These are phyloP conservation scores for Oostethus manadensis DNA, from an alignment of 2,113 vertebrate genomes.

Conservation along the genomic window DNA sequence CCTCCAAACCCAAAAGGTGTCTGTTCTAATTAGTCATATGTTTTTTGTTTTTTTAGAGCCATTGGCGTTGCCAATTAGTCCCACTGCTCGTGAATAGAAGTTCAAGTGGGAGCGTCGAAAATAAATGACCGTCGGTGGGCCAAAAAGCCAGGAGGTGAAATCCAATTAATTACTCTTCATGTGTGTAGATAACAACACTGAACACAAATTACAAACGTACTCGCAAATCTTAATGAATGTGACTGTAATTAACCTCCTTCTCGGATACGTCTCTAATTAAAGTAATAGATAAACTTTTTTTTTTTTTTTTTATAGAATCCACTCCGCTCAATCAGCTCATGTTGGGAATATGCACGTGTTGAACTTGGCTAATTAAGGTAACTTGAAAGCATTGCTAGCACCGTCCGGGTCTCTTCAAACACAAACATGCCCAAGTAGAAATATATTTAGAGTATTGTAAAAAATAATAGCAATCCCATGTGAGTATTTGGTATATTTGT, in stretches of 20 bases:
- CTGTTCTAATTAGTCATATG: conserved; percentile 51
- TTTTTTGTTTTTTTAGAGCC: conserved; percentile 27
- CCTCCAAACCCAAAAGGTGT: conserved; percentile 22
- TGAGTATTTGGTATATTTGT: too few species aligned
- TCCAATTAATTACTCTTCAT: conserved; percentile 49
- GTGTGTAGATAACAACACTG: conserved; percentile 27
- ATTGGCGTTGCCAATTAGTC: conserved; percentile 57
- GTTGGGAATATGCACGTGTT: conserved; percentile 14
- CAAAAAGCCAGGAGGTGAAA: conserved; percentile 56
- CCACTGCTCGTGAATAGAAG: conserved; percentile 38
- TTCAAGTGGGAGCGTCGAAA: conserved; percentile 37
- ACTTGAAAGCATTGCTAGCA: conserved; percentile 31
- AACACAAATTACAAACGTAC: conserved; percentile 41
- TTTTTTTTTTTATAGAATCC: conserved; percentile 5
- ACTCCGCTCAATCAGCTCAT: conserved; percentile 20
- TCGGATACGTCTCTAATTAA: conserved; percentile 56
- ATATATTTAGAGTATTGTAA: too few species aligned
- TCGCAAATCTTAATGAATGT: conserved; percentile 55
- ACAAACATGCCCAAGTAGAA: conserved; percentile 12
- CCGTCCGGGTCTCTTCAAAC: conserved; percentile 7
- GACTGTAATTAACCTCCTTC: conserved; percentile 47
- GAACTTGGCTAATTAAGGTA: conserved; percentile 40
- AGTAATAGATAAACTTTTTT: conserved; percentile 44
- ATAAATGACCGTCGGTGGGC: conserved; percentile 42
- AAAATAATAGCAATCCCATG: too few species aligned